A percentile compares a stretch with the other conserved stretches of the same genome.
phyloP scores from a whole-genome alignment of 2,113 vertebrate genomes.

The Furnarius figulus region DNA sequence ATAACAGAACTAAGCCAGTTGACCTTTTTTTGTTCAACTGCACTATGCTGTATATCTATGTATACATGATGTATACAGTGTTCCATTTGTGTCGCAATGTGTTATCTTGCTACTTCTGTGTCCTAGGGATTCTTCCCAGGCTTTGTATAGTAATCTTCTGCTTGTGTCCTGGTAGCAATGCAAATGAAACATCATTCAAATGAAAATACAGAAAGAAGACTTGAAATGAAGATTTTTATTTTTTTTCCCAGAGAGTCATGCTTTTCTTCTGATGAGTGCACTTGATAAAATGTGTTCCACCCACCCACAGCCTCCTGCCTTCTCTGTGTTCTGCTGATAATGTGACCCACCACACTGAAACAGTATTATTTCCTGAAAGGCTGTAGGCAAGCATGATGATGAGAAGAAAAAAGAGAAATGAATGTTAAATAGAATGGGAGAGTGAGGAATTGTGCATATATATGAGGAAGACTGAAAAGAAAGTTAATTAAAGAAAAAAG shows the following conservation, averaged over 20 bases:
- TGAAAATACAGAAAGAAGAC: not conserved
- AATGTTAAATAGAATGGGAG: not conserved
- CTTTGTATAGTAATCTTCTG: not conserved
- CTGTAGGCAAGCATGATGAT: conserved; percentile 3
- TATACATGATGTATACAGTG: not conserved
- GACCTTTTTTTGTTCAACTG: not conserved
- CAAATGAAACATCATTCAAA: not conserved
- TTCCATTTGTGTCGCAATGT: not conserved
- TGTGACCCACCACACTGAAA: not conserved
- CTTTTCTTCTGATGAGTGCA: not conserved
- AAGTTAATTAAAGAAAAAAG: not conserved
- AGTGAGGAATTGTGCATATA: not conserved
- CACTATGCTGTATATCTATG: not conserved
- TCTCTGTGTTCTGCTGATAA: conserved; percentile 17
- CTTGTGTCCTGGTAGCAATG: not conserved
- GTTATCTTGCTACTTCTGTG: not conserved
- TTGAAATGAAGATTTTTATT: not conserved
- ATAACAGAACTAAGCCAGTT: not conserved
- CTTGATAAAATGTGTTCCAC: conserved; percentile 5
- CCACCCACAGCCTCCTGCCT: not conserved
- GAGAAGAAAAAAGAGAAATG: not conserved
- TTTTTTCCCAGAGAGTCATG: not conserved
- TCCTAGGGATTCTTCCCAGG: not conserved
- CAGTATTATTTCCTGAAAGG: conserved; percentile 18
- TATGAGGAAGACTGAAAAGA: not conserved